Evolutionary conservation across 2,113 vertebrate species (phyloP).

Genomic region (Triplophysa dalaica): DNA sequence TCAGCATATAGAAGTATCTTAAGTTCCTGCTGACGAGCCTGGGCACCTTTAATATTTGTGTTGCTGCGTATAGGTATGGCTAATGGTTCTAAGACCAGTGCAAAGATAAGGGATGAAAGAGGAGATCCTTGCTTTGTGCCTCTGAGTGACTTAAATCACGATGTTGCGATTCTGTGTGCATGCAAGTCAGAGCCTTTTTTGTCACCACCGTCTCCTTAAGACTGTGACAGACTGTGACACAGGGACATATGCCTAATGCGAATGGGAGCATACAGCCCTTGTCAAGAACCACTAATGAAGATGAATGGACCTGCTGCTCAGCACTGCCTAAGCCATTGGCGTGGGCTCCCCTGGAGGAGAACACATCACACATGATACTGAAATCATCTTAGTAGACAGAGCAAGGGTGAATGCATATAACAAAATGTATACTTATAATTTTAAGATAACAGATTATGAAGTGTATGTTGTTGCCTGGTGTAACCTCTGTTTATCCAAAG

Average conservation of each 20-base stretch:
- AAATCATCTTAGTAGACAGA: no score
- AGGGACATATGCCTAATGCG: not conserved
- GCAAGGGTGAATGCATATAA: no score
- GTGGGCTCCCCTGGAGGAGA: no score
- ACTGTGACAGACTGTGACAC: not conserved
- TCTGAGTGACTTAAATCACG: not conserved
- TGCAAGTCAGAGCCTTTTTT: not conserved
- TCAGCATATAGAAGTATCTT: not conserved
- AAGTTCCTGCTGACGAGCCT: not conserved
- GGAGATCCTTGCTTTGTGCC: not conserved
- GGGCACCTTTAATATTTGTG: not conserved
- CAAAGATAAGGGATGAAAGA: not conserved
- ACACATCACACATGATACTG: no score
- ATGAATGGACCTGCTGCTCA: not conserved
- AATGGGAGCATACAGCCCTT: constrained; percentile 17
- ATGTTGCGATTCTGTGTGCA: not conserved
- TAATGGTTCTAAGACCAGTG: not conserved
- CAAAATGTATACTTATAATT: no score
- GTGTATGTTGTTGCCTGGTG: no score
- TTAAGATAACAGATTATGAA: no score
- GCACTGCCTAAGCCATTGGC: no score
- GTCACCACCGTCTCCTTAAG: not conserved
- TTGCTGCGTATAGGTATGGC: not conserved
- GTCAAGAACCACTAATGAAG: constrained; percentile 22
- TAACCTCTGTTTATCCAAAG: no score